Evolutionary conservation across 2,888 invertebrate genomes (phyloP).

Genomic region (Atethmia centrago): DNA sequence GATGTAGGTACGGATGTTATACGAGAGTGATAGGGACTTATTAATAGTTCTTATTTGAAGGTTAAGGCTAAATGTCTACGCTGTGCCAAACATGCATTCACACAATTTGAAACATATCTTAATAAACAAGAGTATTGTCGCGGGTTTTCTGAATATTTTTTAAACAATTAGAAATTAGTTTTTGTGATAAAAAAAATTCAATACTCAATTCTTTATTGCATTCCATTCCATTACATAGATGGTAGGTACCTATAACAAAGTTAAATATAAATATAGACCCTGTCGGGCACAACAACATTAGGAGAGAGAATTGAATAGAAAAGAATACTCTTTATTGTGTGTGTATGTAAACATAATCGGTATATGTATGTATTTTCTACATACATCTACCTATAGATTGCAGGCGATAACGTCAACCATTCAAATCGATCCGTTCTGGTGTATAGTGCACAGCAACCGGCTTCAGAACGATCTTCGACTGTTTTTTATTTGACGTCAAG

Average conservation of each 20-base stretch:
- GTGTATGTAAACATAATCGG: not conserved
- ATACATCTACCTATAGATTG: not conserved
- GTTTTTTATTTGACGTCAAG: conserved; percentile 1
- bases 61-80: conserved; percentile 78
- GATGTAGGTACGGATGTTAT: conserved; percentile 73
- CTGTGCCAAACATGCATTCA: conserved; percentile 71
- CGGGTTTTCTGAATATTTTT: conserved; percentile 6
- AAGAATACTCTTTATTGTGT: too few relatives aligned
- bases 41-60: conserved; percentile 84
- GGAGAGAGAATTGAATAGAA: too few relatives aligned
- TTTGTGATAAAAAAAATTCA: not conserved
- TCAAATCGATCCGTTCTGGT: conserved; percentile 8
- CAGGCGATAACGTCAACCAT: not conserved
- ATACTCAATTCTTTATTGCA: too few relatives aligned
- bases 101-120: conserved; percentile 43
- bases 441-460: conserved; percentile 11
- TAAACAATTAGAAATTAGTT: not conserved
- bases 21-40: conserved; percentile 74
- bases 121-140: conserved; percentile 12
- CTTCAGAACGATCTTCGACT: not conserved
- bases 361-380: not conserved
- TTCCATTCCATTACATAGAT: too few relatives aligned
- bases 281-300: too few relatives aligned
- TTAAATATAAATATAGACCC: too few relatives aligned
- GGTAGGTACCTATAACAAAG: too few relatives aligned